These are phyloP conservation scores for Rhea pennata DNA, from an alignment of 2,113 vertebrate genomes.

Conservation along the genomic window DNA sequence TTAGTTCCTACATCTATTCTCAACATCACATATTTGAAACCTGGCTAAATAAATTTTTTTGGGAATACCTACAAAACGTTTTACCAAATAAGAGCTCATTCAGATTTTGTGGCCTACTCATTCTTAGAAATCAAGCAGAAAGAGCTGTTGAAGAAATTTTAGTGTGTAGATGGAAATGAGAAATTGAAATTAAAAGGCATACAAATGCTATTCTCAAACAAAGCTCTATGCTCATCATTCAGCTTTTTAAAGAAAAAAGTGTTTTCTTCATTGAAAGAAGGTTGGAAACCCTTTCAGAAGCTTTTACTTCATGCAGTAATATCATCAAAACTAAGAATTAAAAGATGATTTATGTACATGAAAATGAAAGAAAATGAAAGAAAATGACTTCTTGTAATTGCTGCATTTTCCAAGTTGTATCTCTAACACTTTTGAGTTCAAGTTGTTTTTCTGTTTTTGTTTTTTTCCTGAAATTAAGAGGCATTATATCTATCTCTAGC, in stretches of 20 bases:
- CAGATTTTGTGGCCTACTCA: neutral
- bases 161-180: no score
- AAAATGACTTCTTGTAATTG: neutral
- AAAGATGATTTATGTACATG: neutral
- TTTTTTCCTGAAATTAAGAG: neutral
- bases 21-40: neutral
- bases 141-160: neutral
- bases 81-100: neutral
- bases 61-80: no score
- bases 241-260: neutral
- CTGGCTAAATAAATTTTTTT: neutral
- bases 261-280: neutral
- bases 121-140: neutral
- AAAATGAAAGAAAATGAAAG: neutral
- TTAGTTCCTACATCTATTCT: neutral
- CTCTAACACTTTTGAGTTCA: neutral
- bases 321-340: neutral
- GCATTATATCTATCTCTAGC: neutral
- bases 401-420: neutral
- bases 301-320: neutral
- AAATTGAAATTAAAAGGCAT: neutral
- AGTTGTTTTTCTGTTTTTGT: neutral
- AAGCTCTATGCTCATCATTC: neutral
- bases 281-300: neutral
- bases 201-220: neutral